Base-by-base conservation (phyloP, 2,888 invertebrate genomes). In the Xanthia icteritia region DNA sequence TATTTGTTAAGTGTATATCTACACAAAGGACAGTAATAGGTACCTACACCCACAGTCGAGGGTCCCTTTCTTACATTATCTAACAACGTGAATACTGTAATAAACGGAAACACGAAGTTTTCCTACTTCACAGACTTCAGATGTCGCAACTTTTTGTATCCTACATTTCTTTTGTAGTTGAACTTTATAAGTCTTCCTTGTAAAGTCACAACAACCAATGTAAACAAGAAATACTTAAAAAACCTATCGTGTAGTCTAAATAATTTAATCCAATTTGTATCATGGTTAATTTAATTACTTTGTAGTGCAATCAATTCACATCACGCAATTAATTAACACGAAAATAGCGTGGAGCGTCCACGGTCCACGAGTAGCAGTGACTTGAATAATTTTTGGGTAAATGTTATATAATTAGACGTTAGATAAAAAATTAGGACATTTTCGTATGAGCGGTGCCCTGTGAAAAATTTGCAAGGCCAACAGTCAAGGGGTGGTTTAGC, bases 381-480 rank as follows among this genome's bases (percentile, higher is more conserved):
- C 73, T 61, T 51, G 51, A 81, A 78, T 77, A 73, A 1, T 76
- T 79, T 82, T 77, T 65, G 13, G 74, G 45, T 51, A 66, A 45
- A 74, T 64, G 68, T 51, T 48, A 45, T 69, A 36, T 27, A 69
- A 39, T 51, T 73, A 63, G 20, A 48, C n/a, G 60, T 70, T 61
- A 56, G 31, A 73, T 48, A 73, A 72, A 72, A 69, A 63, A 60
- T 54, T 17, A 31, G 67, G 81, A 75, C 79, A 80, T 77, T 76
- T 69, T 84, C 73, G 60, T 85, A 79, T 88, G 87, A 84, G 78
- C 84, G 74, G 56, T 82, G 78, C 82, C 82, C 83, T 87, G 89
- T 87, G 83, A 90, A 89, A 89, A 89, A 86, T 88, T 86, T 79
- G 76, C 76, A 81, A 87, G 85, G 83, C 84, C 82, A 77, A 73